Evolutionary conservation across 2,797 vertebrate genomes (phyloP), one percentile per base, ranked within the genome.

Genomic region (Alcedo quadribrachys): DNA sequence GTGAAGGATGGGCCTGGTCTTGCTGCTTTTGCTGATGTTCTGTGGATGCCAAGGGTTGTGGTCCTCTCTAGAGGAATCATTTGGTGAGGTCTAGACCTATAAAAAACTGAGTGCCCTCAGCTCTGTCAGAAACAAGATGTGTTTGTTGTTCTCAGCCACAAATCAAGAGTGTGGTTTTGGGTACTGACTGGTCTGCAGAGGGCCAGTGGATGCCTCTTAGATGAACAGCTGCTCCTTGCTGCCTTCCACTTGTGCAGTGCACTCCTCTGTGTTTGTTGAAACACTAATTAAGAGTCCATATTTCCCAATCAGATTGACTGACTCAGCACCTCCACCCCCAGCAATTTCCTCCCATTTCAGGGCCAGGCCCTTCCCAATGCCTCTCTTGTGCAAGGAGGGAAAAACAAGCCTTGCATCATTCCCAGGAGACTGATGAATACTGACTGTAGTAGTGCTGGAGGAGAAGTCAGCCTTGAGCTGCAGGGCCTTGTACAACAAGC

Each of bases 281-380:
- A 71, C 5, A 3, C 57, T 77, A 48, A 88, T 88, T 84, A 90
- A 46, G 81, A 91, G 37, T 48, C 61, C 48, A 18, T 33, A 21
- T 91, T 92, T 93, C 65, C 54, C 94, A 91, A 77, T 40, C 58
- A 53, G 16, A 81, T 90, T 68, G 63, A 73, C 70, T 90, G 89
- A 77, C 63, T 87, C 87, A 76, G 77, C 85, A 80, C 33, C 70
- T 74, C 61, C 62, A 80, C 54, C 69, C 43, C 50, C 68, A 82
- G 75, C 75, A 68, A 62, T 92, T 84, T 90, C 90, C 61, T 89
- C 33, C 48, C 35, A 21, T 81, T 91, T 55, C 70, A 43, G 4
- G 10, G 71, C 79, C 79, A 53, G 61, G 60, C 82, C 85, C 65
- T 91, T 45, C 48, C 67, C 74, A 17, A 6, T 75, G 60, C 55